Conservation (phyloP, 37 sponge, comb jelly and placozoan genomes). For the Diacarnus erythraeanus region DNA sequence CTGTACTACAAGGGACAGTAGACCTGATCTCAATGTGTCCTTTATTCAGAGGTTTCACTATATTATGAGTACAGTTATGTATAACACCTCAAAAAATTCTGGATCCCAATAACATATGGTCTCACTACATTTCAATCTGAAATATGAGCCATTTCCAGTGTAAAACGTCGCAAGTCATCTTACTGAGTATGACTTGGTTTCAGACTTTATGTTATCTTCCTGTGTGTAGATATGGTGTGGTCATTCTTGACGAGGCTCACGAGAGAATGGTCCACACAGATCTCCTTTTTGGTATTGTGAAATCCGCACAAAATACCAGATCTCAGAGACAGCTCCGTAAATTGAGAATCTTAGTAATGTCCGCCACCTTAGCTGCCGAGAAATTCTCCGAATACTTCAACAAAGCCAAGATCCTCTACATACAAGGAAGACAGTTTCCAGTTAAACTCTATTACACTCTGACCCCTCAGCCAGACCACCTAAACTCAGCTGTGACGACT, state of each 20-base stretch:
- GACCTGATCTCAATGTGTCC: no score
- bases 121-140: no score
- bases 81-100: no score
- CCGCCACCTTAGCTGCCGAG: conserved; percentile 91
- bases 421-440: conserved; percentile 93
- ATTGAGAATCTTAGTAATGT: conserved; percentile 85
- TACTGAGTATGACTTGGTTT: no score
- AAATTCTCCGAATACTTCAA: conserved; percentile 82
- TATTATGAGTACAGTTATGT: no score
- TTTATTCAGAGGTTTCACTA: no score
- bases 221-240: conserved; percentile 66
- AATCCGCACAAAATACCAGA: conserved; percentile 72
- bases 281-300: conserved; percentile 91
- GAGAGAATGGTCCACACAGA: conserved; percentile 96
- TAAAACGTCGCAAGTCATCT: no score
- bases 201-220: no score
- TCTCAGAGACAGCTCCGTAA: conserved; percentile 8
- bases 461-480: conserved; percentile 83
- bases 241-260: conserved; percentile 95
- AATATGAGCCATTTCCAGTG: no score
- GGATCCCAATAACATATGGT: no score
- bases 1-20: no score
- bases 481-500: conserved; percentile 77
- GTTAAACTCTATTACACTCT: conserved; percentile 56
- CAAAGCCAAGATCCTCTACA: conserved; percentile 85